These are phyloP conservation scores for Triplophysa siluroides DNA, from an alignment of 2,113 vertebrate species.

Conservation along the genomic window DNA sequence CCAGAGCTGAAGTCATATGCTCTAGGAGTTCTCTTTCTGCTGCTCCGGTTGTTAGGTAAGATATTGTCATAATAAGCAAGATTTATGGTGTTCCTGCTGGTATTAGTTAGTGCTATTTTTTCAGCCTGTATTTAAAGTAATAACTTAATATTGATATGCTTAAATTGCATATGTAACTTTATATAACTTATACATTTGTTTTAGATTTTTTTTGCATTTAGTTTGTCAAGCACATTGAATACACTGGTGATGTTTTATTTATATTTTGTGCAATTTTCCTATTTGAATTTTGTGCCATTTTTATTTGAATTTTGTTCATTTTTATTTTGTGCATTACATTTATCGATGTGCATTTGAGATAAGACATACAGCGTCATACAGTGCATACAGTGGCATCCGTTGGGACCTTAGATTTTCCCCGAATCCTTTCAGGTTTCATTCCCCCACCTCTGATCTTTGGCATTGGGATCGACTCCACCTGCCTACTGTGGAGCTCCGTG, in stretches of 20 bases:
- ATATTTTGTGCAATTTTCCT: background rate
- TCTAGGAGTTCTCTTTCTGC: slow-evolving; percentile 92
- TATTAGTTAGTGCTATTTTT: background rate
- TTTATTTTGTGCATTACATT: no score
- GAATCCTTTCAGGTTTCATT: slow-evolving; percentile 84
- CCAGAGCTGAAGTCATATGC: slow-evolving; percentile 97
- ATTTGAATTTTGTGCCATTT: background rate
- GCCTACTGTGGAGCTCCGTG: slow-evolving; percentile 95
- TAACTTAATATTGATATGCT: background rate
- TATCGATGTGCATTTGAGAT: no score
- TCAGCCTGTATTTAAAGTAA: background rate
- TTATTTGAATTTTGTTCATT: no score
- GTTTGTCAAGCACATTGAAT: background rate
- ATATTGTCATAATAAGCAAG: slow-evolving; percentile 27
- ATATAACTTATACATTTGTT: background rate
- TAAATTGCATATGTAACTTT: background rate
- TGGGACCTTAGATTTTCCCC: background rate
- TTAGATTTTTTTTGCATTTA: background rate
- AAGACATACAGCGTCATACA: no score
- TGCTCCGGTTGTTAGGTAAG: slow-evolving; percentile 92
- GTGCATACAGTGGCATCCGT: no score
- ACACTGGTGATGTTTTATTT: background rate
- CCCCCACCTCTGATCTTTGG: slow-evolving; percentile 97
- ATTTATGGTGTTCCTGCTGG: background rate
- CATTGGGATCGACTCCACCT: slow-evolving; percentile 95